Conservation (phyloP, 2,113 vertebrate genomes). For the Rhizomys pruinosus region DNA sequence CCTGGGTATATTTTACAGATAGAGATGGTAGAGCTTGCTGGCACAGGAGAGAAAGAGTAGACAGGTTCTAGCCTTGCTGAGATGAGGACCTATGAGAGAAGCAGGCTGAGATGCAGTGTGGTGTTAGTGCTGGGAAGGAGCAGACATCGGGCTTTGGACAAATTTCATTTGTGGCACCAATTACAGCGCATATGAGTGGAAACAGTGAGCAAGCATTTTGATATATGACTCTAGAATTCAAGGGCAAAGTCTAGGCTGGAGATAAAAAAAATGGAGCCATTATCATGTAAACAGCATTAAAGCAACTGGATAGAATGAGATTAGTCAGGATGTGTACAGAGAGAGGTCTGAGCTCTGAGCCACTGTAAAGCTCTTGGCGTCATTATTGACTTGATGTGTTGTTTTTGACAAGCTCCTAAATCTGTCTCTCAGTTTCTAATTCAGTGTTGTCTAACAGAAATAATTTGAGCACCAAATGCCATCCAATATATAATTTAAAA, state of each 20-base stretch:
- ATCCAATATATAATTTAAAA: background rate
- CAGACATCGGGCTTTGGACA: background rate
- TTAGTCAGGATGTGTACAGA: background rate
- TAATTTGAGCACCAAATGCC: background rate
- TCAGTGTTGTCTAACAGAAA: background rate
- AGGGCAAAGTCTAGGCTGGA: background rate
- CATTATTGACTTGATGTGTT: background rate
- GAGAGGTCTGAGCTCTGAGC: background rate
- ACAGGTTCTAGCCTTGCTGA: background rate
- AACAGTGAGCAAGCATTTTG: background rate
- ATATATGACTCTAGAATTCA: background rate
- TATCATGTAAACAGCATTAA: background rate
- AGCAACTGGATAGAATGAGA: background rate
- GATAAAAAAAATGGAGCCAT: background rate
- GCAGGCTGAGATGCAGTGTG: background rate
- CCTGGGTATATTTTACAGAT: background rate
- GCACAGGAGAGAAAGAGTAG: background rate
- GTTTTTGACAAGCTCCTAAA: background rate
- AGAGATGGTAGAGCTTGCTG: background rate
- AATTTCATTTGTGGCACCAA: no score
- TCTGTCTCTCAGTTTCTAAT: constrained; percentile 20
- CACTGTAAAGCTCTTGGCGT: constrained; percentile 13
- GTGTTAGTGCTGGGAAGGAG: background rate
- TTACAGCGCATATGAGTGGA: background rate
- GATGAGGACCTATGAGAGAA: background rate